These are phyloP conservation scores for Thymallus thymallus DNA, from an alignment of 2,113 vertebrate genomes.

Conservation along the genomic window DNA sequence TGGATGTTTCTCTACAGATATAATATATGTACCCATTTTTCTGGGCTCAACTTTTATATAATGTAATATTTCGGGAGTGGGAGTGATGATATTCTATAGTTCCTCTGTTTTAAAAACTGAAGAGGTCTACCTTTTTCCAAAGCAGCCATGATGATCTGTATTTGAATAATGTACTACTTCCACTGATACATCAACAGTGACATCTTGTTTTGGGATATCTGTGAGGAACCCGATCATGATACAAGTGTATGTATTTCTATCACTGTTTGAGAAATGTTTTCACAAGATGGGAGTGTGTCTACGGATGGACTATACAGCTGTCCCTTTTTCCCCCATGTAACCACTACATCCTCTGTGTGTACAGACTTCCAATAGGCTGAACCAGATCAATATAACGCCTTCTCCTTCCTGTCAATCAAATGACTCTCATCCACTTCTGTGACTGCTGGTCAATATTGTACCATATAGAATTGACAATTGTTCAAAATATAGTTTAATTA, in stretches of 20 bases:
- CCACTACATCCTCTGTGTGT: constrained; percentile 23
- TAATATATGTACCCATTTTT: too few relatives aligned
- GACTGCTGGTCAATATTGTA: constrained; percentile 85
- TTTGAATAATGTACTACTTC: constrained; percentile 29
- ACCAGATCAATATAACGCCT: constrained; percentile 5
- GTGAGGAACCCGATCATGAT: constrained; percentile 53
- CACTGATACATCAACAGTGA: constrained; percentile 38
- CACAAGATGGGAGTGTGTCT: constrained; percentile 63
- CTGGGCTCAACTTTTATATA: constrained; percentile 31
- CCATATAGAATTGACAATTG: constrained; percentile 79
- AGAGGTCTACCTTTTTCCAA: constrained; percentile 2
- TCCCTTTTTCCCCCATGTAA: constrained; percentile 29
- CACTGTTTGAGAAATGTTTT: constrained; percentile 54
- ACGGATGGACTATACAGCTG: constrained; percentile 46
- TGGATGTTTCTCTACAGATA: constrained; percentile 36
- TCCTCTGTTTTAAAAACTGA: constrained; percentile 19
- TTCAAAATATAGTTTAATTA: constrained; percentile 89
- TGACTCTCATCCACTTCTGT: constrained; percentile 70
- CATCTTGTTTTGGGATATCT: constrained; percentile 49
- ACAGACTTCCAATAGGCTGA: constrained; percentile 20
- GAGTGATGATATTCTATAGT: constrained; percentile 17
- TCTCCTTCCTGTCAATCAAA: constrained; percentile 59
- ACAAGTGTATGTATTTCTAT: constrained; percentile 66
- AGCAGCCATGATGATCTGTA: background rate
- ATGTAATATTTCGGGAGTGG: constrained; percentile 19